Percentiles rank a stretch among this genome's conserved stretches.
Conservation (phyloP, 2,888 invertebrate genomes). For the Trachelus troglodyta region DNA sequence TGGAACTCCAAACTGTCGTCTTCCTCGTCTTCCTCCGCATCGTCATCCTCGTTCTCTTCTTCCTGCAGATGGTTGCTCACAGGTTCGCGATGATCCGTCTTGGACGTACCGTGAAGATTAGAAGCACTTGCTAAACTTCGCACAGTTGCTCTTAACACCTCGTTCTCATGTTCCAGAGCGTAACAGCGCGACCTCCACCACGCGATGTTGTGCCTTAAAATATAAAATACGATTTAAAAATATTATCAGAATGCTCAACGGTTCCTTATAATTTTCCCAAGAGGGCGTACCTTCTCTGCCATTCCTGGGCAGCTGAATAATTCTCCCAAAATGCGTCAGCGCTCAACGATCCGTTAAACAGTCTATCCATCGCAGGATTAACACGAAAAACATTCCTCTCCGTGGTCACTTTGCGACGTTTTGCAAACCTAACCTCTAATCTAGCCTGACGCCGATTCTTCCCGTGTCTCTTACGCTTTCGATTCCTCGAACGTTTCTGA, state of each 20-base stretch:
- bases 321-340: constrained; percentile 61
- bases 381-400: constrained; percentile 20
- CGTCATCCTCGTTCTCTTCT: constrained; percentile 22
- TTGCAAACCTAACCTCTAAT: constrained; percentile 52
- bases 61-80: neutral
- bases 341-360: constrained; percentile 42
- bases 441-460: constrained; percentile 43
- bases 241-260: too few species aligned
- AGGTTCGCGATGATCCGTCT: neutral
- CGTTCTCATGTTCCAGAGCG: constrained; percentile 59
- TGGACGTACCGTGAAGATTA: neutral
- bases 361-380: constrained; percentile 26
- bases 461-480: constrained; percentile 42
- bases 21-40: constrained; percentile 45
- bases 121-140: constrained; percentile 28
- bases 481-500: constrained; percentile 41
- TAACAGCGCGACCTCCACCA: constrained; percentile 62
- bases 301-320: constrained; percentile 56
- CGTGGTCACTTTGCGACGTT: constrained; percentile 30
- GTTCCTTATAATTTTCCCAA: neutral
- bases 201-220: constrained; percentile 53
- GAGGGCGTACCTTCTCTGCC: constrained; percentile 54
- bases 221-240: neutral
- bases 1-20: constrained; percentile 68
- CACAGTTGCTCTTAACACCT: constrained; percentile 43